Evolutionary conservation across 2,888 invertebrate genomes (phyloP).

Genomic region (Trissoscelio sp.): DNA sequence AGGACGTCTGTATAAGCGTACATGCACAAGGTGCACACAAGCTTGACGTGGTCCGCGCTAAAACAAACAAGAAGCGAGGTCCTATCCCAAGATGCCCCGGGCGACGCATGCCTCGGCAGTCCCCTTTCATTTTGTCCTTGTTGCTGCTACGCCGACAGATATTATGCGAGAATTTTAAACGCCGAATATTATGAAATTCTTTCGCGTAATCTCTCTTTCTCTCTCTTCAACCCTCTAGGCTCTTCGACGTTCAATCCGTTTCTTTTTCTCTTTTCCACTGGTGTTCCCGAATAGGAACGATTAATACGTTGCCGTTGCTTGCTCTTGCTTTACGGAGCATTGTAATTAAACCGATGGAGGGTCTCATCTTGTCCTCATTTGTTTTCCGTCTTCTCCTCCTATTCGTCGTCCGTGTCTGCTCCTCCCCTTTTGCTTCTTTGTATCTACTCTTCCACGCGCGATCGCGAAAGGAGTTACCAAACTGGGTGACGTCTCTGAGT

Average conservation of each 20-base stretch:
- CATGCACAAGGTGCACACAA: slow-evolving; percentile 56
- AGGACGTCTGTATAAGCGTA: slow-evolving; percentile 36
- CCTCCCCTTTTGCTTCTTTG: slow-evolving; percentile 65
- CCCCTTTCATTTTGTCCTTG: slow-evolving; percentile 70
- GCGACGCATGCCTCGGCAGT: slow-evolving; percentile 77
- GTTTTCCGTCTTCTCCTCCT: slow-evolving; percentile 68
- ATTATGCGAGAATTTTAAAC: slow-evolving; percentile 81
- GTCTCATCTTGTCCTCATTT: slow-evolving; percentile 69
- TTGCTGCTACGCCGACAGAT: slow-evolving; percentile 70
- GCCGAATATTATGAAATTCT: slow-evolving; percentile 80
- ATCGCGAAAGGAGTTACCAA: slow-evolving; percentile 52
- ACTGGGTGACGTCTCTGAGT: slow-evolving; percentile 40
- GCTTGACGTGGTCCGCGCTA: slow-evolving; percentile 71
- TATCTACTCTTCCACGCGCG: slow-evolving; percentile 56
- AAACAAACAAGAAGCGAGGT: slow-evolving; percentile 80
- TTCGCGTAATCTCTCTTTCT: slow-evolving; percentile 74
- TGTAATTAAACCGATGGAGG: slow-evolving; percentile 76
- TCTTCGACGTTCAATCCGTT: slow-evolving; percentile 64
- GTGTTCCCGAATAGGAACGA: slow-evolving; percentile 72
- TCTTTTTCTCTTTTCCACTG: slow-evolving; percentile 65
- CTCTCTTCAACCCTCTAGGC: slow-evolving; percentile 63
- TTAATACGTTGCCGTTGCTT: slow-evolving; percentile 74
- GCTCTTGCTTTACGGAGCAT: slow-evolving; percentile 72
- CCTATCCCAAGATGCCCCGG: slow-evolving; percentile 80
- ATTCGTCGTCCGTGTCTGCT: slow-evolving; percentile 66